These are phyloP conservation scores for Pseudomyrmex flavicornis DNA, from an alignment of 1,140 invertebrate genomes.

Conservation along the genomic window DNA sequence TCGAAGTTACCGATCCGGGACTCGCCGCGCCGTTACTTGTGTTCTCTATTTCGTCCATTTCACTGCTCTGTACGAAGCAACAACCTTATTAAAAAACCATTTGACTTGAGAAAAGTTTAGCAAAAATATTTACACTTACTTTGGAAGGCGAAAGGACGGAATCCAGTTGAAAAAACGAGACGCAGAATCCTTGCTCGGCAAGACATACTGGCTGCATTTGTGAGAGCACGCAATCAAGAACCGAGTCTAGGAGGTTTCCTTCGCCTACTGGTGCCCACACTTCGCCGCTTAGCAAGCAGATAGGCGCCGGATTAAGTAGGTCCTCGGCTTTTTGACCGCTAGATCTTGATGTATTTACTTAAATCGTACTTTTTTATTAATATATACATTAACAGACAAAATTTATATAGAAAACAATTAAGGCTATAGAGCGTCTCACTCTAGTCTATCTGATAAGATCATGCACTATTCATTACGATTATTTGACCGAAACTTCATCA, in stretches of 20 bases:
- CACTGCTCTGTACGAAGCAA: slow-evolving; percentile 70
- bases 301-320: slow-evolving; percentile 79
- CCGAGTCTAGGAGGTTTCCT: slow-evolving; percentile 86
- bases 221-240: slow-evolving; percentile 93
- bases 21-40: slow-evolving; percentile 77
- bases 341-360: slow-evolving; percentile 76
- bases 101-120: not conserved
- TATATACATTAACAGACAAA: slow-evolving; percentile 5
- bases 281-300: slow-evolving; percentile 81
- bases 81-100: not conserved
- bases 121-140: slow-evolving; percentile 71
- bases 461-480: not conserved
- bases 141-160: slow-evolving; percentile 84
- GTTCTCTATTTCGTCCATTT: slow-evolving; percentile 78
- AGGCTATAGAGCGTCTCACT: not conserved
- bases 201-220: slow-evolving; percentile 97
- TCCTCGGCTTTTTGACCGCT: slow-evolving; percentile 79
- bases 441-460: not conserved
- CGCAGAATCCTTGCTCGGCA: slow-evolving; percentile 98
- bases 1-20: slow-evolving; percentile 80
- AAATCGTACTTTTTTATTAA: slow-evolving; percentile 38
- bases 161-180: slow-evolving; percentile 96
- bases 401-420: not conserved
- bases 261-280: slow-evolving; percentile 81
- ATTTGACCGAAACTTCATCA: not conserved